phyloP scores from a whole-genome alignment of 2,888 invertebrate genomes.

The Mellilla xanthometata region DNA sequence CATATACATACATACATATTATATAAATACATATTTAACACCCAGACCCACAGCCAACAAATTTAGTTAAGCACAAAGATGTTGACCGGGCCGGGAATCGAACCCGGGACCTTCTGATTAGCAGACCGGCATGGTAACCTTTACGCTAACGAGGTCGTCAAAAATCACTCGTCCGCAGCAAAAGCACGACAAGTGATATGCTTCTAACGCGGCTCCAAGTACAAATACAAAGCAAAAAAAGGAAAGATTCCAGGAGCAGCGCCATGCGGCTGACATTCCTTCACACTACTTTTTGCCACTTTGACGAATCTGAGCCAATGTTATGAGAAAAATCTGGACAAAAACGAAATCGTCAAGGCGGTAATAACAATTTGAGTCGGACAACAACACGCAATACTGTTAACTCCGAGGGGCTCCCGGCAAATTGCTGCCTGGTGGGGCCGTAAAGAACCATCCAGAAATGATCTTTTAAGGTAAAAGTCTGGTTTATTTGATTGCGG shows the following conservation, averaged over 20 bases:
- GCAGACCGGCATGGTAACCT: no score
- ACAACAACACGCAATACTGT: constrained; percentile 32
- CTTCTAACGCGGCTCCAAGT: no score
- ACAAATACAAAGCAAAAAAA: no score
- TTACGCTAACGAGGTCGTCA: no score
- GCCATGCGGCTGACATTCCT: constrained; percentile 1
- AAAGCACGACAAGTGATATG: no score
- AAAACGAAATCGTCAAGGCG: constrained; percentile 32
- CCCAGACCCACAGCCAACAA: no score
- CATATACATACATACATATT: no score
- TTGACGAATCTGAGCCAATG: constrained; percentile 7
- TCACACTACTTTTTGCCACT: constrained; percentile 7
- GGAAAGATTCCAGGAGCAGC: background rate
- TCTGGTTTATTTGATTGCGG: constrained; percentile 21
- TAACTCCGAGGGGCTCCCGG: constrained; percentile 33
- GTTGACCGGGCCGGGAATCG: no score
- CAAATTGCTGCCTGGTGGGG: constrained; percentile 30
- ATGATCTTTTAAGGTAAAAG: constrained; percentile 18
- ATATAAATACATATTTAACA: no score
- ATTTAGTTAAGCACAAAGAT: no score
- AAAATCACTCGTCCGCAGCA: no score
- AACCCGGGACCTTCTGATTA: no score
- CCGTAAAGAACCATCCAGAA: constrained; percentile 20
- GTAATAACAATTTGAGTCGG: constrained; percentile 31
- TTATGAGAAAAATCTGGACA: constrained; percentile 9